Evolutionary conservation across 2,888 invertebrate species (phyloP).

Genomic region (Mycalesis mineus): DNA sequence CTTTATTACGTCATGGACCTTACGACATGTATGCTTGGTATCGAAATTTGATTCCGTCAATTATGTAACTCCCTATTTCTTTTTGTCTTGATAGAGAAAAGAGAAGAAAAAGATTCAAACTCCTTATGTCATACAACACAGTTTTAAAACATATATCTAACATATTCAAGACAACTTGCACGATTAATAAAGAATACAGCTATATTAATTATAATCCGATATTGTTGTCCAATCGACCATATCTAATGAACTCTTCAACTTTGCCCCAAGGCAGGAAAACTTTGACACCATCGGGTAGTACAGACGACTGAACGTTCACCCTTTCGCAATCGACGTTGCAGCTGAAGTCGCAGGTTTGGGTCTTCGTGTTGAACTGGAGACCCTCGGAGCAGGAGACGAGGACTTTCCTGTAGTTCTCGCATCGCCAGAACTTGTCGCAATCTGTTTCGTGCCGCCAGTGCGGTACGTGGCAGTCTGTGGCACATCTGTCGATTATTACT

Average conservation of each 20-base stretch:
- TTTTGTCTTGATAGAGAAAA: too few species aligned
- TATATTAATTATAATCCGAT: too few species aligned
- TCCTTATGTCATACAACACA: too few species aligned
- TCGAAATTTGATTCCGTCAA: too few species aligned
- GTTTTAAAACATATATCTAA: too few species aligned
- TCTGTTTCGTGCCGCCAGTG: slow-evolving; percentile 59
- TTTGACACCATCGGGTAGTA: slow-evolving; percentile 40
- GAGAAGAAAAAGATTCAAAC: too few species aligned
- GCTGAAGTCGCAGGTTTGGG: slow-evolving; percentile 55
- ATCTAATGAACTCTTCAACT: slow-evolving; percentile 30
- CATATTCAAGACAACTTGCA: too few species aligned
- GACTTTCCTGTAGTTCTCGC: slow-evolving; percentile 41
- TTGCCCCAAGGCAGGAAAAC: slow-evolving; percentile 51
- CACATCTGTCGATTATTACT: slow-evolving; percentile 34
- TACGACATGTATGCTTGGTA: too few species aligned
- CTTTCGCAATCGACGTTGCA: slow-evolving; percentile 51
- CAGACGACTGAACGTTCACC: slow-evolving; percentile 37
- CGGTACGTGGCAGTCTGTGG: slow-evolving; percentile 45
- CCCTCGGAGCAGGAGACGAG: slow-evolving; percentile 54
- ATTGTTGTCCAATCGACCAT: background rate
- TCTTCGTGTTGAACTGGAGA: slow-evolving; percentile 53
- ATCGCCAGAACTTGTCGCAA: slow-evolving; percentile 64
- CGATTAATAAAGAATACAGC: too few species aligned
- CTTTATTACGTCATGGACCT: too few species aligned
- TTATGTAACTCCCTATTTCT: too few species aligned